Base-by-base conservation (phyloP, 2,113 vertebrate species). In the Labeo catla region DNA sequence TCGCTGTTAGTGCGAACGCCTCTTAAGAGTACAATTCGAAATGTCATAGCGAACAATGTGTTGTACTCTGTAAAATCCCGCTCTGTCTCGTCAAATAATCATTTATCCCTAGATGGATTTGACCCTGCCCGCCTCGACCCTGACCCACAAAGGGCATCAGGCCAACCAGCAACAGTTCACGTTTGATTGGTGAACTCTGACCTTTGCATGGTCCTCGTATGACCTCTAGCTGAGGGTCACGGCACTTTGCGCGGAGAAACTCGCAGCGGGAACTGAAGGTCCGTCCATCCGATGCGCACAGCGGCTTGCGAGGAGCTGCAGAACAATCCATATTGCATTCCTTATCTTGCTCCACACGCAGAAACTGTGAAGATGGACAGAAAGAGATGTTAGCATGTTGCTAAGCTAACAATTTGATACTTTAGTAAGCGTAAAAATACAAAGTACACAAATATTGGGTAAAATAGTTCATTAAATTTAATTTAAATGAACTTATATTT, bases 191-290 rank as follows among this genome's bases (percentile, higher is more conserved):
- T 93, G 91, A 90, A 72, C 94, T 50, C 89, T 96, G 86, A 99
- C 98, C 98, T 96, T 97, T 98, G 95, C 98, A 99, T 84, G 94
- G 96, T 73, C 98, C 98, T 82, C 97, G 93, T 86, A 96, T 97
- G 84, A 99, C 95, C 89, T 97, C 97, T 87, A 99, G 93, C 94
- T 97, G 97, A 80, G 98, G 96, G 93, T 99, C 98, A 54, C 96
- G 98, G 93, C 98, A 99, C 93, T 99, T 99, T 92, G 98, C 98
- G 8, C 98, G 93, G 8, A 96, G 97, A 91, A 98, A 99, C 91
- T 99, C 98, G 88, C 98, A 99, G n/a, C 96, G 96, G 8, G 98
- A 98, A 74, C 96, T 91, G 93, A 99, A 99, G 89, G 97, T 99
- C 92, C 98, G 93, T 70, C 98, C 98, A 2, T 99, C 98, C 0